Base-by-base conservation (phyloP, 92 coral and sea anemone species). In the Pocillopora meandrina region DNA sequence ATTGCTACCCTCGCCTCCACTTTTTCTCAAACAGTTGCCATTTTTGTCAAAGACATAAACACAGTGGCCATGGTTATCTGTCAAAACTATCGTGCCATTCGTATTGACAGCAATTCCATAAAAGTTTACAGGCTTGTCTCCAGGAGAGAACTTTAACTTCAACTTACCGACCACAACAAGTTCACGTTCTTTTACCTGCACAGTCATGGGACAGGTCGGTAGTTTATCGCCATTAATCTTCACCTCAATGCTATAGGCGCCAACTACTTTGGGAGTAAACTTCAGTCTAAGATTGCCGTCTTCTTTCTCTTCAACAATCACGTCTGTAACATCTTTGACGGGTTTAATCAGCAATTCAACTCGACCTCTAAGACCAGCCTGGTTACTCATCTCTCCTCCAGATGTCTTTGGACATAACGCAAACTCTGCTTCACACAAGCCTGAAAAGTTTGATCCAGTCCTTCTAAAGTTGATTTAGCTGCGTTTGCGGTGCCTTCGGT, bases 181-280 rank as follows among this genome's bases (percentile, higher is more conserved):
- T 36, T 70, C 56, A 36, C 74, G 56, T 17, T 70, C 56, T 70
- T 70, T 70, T 20, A 70, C 74, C 55, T 70, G 74, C 74, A 70
- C 5, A 5, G 56, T 17, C 0, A 70, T 33, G 19, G 74, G 74
- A 36, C 74, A 70, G 56, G 74, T 70, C 10, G 74, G 74, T 34
- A 70, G 74, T 70, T 70, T 70, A 16, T 70, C 56, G 23, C 56
- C 74, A 70, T 70, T 70, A 20, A 70, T 70, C 74, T 16, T 70
- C 56, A 70, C 74, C 15, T 70, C 55, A 33, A 36, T 33, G 55
- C 74, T 34, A 13, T 33, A 70, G 55, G 74, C 56, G 12, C 74
- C 74, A 49, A 21, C 21, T 16, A 70, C 56, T 70, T 16, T 70
- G 11, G 74, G 74, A 14, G 12, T 70, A 70, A 70, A 70, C 33